Evolutionary conservation across 2,797 vertebrate genomes (phyloP).

Genomic region (Acestrorhynchus altus): DNA sequence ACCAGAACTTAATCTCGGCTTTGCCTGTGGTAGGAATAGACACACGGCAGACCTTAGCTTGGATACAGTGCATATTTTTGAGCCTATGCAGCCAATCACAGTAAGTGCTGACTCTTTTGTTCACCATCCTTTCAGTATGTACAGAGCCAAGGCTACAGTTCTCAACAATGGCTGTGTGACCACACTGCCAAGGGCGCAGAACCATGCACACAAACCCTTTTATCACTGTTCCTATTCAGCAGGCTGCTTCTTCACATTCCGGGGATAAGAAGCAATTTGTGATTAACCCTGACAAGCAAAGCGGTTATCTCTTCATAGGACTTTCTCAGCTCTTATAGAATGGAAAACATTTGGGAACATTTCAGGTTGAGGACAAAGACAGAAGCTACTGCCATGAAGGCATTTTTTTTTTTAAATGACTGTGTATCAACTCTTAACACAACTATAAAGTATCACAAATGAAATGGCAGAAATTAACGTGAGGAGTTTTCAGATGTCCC

Average conservation of each 20-base stretch:
- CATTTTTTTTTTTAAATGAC: too few species aligned
- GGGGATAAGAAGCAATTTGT: constrained; percentile 31
- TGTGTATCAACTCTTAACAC: too few species aligned
- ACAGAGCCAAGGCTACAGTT: constrained; percentile 43
- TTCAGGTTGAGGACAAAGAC: constrained; percentile 4
- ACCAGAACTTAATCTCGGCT: background rate
- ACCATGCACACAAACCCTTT: constrained; percentile 8
- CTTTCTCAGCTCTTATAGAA: background rate
- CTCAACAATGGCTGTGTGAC: constrained; percentile 33
- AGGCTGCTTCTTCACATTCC: constrained; percentile 18
- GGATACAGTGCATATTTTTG: constrained; percentile 35
- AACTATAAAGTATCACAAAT: background rate
- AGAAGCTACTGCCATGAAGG: background rate
- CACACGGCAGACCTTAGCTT: constrained; percentile 45
- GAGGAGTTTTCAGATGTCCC: background rate
- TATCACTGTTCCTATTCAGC: constrained; percentile 26
- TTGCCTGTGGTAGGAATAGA: background rate
- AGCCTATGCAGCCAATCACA: constrained; percentile 43
- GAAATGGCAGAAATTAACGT: background rate
- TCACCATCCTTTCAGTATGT: constrained; percentile 34
- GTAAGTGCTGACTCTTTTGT: constrained; percentile 34
- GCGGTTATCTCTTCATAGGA: background rate
- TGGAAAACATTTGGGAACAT: constrained; percentile 4
- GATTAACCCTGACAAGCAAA: constrained; percentile 19
- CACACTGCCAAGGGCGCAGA: constrained; percentile 43